Evolutionary conservation across 2,113 vertebrate species (phyloP).

Genomic region (Lagopus leucura): DNA sequence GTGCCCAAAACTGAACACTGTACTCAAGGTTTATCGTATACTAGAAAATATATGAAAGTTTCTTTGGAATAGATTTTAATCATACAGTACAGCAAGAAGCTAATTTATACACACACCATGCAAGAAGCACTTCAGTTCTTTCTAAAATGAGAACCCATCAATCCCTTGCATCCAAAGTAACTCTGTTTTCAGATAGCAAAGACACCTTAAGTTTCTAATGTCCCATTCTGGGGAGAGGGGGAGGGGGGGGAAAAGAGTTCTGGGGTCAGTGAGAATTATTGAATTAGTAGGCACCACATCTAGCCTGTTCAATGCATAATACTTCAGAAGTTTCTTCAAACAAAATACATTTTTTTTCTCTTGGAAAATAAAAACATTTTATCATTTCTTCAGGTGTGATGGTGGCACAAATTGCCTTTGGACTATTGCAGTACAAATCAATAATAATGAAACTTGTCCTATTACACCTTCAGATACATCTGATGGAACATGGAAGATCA

Average conservation of each 20-base stretch:
- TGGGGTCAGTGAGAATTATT: background rate
- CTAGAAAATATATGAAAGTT: background rate
- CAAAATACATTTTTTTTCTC: background rate
- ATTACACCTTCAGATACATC: background rate
- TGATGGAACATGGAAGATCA: background rate
- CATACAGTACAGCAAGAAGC: background rate
- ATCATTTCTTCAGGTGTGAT: background rate
- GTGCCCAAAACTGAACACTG: no score
- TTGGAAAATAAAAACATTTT: background rate
- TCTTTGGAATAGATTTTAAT: background rate
- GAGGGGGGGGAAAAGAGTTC: background rate
- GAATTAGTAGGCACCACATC: background rate
- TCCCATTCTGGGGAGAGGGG: background rate
- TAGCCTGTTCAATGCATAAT: background rate
- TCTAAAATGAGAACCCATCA: background rate
- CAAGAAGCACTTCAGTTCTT: background rate
- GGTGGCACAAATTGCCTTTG: background rate
- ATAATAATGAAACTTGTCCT: background rate
- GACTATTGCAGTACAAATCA: background rate
- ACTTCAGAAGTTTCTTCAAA: background rate
- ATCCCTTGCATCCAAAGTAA: background rate
- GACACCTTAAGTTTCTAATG: background rate
- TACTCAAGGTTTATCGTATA: background rate
- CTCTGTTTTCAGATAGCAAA: background rate
- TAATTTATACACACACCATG: background rate